A percentile compares a stretch with the other conserved stretches of the same genome.
phyloP scores from a whole-genome alignment of 1,140 invertebrate species.

The Zeugodacus cucurbitae region DNA sequence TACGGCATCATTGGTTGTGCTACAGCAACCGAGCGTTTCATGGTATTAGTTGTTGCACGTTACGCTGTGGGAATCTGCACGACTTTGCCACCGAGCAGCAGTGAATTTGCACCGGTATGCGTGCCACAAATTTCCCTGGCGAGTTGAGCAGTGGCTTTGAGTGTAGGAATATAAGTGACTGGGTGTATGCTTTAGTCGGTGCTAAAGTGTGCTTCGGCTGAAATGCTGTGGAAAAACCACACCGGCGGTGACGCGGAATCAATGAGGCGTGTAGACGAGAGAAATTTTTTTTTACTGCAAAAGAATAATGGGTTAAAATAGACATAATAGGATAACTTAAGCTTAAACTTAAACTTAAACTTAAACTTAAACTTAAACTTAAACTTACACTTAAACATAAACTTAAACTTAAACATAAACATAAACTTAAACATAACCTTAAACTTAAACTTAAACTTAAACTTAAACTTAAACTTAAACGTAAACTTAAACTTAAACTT shows the following conservation, averaged over 20 bases:
- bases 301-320: neutral
- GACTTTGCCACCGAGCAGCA: neutral
- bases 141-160: neutral
- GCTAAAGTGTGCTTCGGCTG: neutral
- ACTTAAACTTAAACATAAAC: too few species aligned
- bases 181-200: neutral
- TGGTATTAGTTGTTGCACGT: neutral
- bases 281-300: neutral
- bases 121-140: slow-evolving; percentile 17
- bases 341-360: too few species aligned
- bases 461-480: too few species aligned
- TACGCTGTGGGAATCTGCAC: slow-evolving; percentile 23
- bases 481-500: too few species aligned
- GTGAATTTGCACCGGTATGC: slow-evolving; percentile 1
- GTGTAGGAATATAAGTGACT: neutral
- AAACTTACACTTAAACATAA: too few species aligned
- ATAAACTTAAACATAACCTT: too few species aligned
- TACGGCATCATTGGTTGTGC: neutral
- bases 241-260: neutral
- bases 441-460: too few species aligned
- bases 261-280: neutral
- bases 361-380: too few species aligned
- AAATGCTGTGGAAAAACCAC: neutral
- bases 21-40: neutral
- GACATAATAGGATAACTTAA: too few species aligned